Percentiles rank a stretch among this genome's conserved stretches.
Conservation (phyloP, 1,140 invertebrate genomes). For the Zaprionus gabonicus region DNA sequence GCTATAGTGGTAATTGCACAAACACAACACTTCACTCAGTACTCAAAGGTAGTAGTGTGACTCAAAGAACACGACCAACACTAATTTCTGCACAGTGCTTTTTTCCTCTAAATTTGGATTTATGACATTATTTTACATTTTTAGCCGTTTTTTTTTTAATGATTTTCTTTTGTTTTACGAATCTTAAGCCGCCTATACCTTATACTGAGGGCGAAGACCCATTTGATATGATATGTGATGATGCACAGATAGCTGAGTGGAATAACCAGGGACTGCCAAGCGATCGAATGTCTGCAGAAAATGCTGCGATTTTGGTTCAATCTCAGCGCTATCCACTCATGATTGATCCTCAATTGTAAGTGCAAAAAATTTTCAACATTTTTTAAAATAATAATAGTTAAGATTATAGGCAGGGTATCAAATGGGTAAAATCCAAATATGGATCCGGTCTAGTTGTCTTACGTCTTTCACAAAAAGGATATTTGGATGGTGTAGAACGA, state of each 20-base stretch:
- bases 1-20: too few species aligned
- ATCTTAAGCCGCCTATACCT: constrained; percentile 89
- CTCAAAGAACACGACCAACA: too few species aligned
- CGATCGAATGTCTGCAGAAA: constrained; percentile 97
- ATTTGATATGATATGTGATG: constrained; percentile 93
- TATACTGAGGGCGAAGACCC: constrained; percentile 92
- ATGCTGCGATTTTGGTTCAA: constrained; percentile 95
- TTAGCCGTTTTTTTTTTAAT: too few species aligned
- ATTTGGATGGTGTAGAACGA: constrained; percentile 93
- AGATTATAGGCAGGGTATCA: constrained; percentile 91
- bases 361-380: background rate
- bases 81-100: too few species aligned
- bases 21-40: too few species aligned
- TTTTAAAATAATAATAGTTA: background rate
- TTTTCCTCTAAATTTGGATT: too few species aligned
- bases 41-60: too few species aligned
- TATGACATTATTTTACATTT: too few species aligned
- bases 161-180: too few species aligned
- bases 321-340: constrained; percentile 97
- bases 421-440: constrained; percentile 96
- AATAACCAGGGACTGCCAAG: constrained; percentile 97
- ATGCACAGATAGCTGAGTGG: constrained; percentile 96
- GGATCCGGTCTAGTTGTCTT: constrained; percentile 90
- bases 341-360: constrained; percentile 94
- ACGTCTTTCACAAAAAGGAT: constrained; percentile 91